These are phyloP conservation scores for Typhlomys cinereus DNA, from an alignment of 2,113 vertebrate species.

Conservation along the genomic window DNA sequence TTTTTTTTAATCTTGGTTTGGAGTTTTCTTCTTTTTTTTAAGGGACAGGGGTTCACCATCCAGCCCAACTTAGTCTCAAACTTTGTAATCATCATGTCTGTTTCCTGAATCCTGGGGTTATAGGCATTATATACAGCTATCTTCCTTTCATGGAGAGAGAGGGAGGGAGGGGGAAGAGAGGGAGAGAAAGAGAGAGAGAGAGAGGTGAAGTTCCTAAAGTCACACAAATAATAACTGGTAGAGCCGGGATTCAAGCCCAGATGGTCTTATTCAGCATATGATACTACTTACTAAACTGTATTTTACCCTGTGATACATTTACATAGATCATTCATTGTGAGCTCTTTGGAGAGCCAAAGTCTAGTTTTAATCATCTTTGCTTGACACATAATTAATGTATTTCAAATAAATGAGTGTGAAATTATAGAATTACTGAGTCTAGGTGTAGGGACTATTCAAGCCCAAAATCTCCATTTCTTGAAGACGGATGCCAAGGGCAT, in stretches of 20 bases:
- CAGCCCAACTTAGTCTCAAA: too few species aligned
- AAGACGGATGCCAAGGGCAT: too few species aligned
- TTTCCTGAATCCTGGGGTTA: too few species aligned
- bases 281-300: neutral
- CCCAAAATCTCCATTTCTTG: too few species aligned
- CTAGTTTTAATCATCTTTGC: neutral
- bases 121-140: too few species aligned
- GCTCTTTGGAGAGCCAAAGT: neutral
- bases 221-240: neutral
- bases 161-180: too few species aligned
- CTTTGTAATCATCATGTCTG: too few species aligned
- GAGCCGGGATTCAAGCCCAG: neutral
- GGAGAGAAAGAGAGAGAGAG: too few species aligned
- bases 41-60: too few species aligned
- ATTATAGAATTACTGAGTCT: neutral
- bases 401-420: neutral
- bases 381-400: neutral
- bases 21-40: too few species aligned
- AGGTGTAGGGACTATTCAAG: too few species aligned
- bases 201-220: neutral
- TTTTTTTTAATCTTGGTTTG: too few species aligned
- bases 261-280: neutral
- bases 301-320: neutral
- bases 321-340: neutral
- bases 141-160: neutral